These are phyloP conservation scores for Sarcophaga caerulescens DNA, from an alignment of 2,888 invertebrate genomes.

Conservation along the genomic window DNA sequence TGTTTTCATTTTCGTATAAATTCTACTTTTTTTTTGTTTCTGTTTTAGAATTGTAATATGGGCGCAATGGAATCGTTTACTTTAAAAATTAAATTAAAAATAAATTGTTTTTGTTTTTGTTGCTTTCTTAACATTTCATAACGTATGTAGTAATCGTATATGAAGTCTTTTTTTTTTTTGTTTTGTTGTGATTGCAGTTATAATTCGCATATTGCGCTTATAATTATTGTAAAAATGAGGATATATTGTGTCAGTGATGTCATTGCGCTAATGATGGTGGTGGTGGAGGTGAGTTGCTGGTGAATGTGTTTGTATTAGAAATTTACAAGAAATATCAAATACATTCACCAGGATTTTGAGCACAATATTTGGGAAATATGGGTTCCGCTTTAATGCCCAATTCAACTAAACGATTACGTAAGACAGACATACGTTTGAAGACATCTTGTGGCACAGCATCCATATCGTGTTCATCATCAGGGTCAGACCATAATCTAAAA, in stretches of 20 bases:
- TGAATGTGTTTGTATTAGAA: background rate
- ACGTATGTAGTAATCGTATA: background rate
- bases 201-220: background rate
- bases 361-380: conserved; percentile 81
- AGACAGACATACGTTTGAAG: conserved; percentile 80
- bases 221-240: conserved; percentile 6
- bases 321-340: conserved; percentile 80
- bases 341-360: conserved; percentile 81
- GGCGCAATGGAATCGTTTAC: background rate
- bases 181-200: background rate
- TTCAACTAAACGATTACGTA: conserved; percentile 80
- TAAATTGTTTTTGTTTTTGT: background rate
- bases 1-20: conserved; percentile 38
- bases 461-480: conserved; percentile 80
- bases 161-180: conserved; percentile 47
- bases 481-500: conserved; percentile 80
- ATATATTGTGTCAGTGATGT: background rate
- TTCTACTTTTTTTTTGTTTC: conserved; percentile 12
- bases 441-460: conserved; percentile 79
- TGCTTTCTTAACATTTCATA: conserved; percentile 42
- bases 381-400: conserved; percentile 81
- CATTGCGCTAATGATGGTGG: conserved; percentile 1
- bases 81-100: conserved; percentile 35
- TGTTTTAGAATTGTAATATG: conserved; percentile 15
- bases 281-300: background rate